A percentile compares a stretch with the other conserved stretches of the same genome.
These are phyloP conservation scores for Trypoxylus dichotomus DNA, from an alignment of 1,140 invertebrate genomes.

Conservation along the genomic window DNA sequence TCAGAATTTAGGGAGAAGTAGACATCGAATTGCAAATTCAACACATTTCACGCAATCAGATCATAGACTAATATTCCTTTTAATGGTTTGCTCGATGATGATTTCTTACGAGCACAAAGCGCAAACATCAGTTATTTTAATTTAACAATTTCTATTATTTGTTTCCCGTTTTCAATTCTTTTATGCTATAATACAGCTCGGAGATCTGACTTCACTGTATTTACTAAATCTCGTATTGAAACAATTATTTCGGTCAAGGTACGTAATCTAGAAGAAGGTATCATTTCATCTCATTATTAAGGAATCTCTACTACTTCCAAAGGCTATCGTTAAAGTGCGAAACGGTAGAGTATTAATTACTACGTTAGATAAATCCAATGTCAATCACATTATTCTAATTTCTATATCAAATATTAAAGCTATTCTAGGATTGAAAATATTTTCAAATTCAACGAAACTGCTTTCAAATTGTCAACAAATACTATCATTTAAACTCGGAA, in stretches of 20 bases:
- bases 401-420: background rate
- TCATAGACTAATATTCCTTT: background rate
- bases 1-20: background rate
- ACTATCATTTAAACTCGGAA: too few species aligned
- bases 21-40: background rate
- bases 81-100: background rate
- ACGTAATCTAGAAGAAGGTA: background rate
- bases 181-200: background rate
- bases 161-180: conserved; percentile 13
- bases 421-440: conserved; percentile 10
- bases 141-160: background rate
- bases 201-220: background rate
- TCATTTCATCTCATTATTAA: background rate
- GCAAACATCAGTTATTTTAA: conserved; percentile 13
- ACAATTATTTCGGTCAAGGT: background rate
- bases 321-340: background rate
- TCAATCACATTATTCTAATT: background rate
- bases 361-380: background rate
- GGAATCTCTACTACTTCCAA: conserved; percentile 8
- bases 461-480: conserved; percentile 6
- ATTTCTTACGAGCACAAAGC: background rate
- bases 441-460: background rate
- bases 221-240: background rate
- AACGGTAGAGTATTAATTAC: background rate
- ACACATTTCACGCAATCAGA: background rate